Conservation (phyloP, 1,140 invertebrate genomes). For the Pectinophora gossypiella region DNA sequence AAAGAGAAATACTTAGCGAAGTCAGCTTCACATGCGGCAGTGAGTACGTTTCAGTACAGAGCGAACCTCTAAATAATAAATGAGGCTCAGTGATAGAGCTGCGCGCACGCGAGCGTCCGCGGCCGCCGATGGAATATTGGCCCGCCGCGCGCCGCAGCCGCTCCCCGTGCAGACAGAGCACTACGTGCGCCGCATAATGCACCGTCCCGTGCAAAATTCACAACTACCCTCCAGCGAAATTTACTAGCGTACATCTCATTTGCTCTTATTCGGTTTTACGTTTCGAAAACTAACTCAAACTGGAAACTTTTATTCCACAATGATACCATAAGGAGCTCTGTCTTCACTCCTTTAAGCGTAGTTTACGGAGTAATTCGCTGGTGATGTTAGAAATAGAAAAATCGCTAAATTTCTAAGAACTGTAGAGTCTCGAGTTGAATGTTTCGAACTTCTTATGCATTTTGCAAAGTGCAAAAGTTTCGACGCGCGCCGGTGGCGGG, state of each 20-base stretch:
- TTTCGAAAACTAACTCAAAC: conserved; percentile 20
- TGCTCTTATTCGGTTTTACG: conserved; percentile 49
- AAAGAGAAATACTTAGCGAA: conserved; percentile 37
- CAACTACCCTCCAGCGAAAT: conserved; percentile 64
- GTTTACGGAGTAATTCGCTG: neutral
- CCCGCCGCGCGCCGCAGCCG: conserved; percentile 31
- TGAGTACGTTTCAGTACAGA: conserved; percentile 52
- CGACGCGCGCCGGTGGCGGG: conserved; percentile 34
- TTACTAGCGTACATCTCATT: conserved; percentile 65
- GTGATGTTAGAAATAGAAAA: conserved; percentile 1
- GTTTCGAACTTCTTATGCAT: conserved; percentile 47
- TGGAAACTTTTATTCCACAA: conserved; percentile 18
- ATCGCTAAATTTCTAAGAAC: conserved; percentile 5
- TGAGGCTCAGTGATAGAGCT: conserved; percentile 61
- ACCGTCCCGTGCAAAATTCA: conserved; percentile 65
- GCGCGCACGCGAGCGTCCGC: conserved; percentile 34
- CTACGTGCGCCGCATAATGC: conserved; percentile 71
- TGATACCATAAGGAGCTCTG: neutral
- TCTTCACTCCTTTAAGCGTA: neutral
- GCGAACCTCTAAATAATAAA: conserved; percentile 65
- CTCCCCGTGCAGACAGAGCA: conserved; percentile 58
- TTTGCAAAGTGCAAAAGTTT: conserved; percentile 63
- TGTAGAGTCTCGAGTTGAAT: conserved; percentile 20
- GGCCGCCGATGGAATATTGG: conserved; percentile 32
- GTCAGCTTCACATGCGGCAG: conserved; percentile 40